Percentiles rank a stretch among this genome's conserved stretches.
phyloP scores from a whole-genome alignment of 2,888 invertebrate genomes.

The Neria commutata region DNA sequence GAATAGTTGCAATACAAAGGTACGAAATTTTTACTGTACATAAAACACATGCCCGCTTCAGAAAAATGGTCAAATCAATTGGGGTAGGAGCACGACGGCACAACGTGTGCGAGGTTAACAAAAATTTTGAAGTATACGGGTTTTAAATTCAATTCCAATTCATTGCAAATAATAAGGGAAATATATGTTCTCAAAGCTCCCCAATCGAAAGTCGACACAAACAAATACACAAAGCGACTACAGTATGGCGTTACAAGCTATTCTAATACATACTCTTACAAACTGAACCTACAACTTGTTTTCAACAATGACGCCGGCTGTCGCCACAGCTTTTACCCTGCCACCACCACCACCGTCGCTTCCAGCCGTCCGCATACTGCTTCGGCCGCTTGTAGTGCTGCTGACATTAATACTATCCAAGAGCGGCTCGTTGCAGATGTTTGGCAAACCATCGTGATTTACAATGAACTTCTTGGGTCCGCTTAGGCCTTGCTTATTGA shows the following conservation, averaged over 20 bases:
- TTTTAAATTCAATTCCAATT: too few relatives aligned
- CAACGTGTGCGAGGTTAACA: too few relatives aligned
- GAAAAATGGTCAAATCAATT: too few relatives aligned
- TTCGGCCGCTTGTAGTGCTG: slow-evolving; percentile 8
- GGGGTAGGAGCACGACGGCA: too few relatives aligned
- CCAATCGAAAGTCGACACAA: too few relatives aligned
- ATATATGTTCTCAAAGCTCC: too few relatives aligned
- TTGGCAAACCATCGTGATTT: slow-evolving; percentile 45
- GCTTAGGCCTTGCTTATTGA: slow-evolving; percentile 49
- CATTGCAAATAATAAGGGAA: too few relatives aligned
- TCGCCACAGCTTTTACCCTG: background rate
- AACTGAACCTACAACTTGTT: background rate
- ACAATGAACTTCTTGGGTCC: slow-evolving; percentile 51
- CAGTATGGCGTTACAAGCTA: background rate
- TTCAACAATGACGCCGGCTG: background rate
- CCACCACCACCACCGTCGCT: background rate
- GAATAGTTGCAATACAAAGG: too few relatives aligned
- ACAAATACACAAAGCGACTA: too few relatives aligned
- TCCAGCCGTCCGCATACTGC: background rate
- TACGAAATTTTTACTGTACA: too few relatives aligned
- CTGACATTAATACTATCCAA: slow-evolving; percentile 12
- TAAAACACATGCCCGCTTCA: too few relatives aligned
- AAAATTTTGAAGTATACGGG: too few relatives aligned
- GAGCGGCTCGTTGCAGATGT: slow-evolving; percentile 8
- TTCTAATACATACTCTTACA: background rate